Evolutionary conservation across 2,888 invertebrate genomes (phyloP), one percentile per base, ranked within the genome.

Genomic region (Sphinx pinastri): DNA sequence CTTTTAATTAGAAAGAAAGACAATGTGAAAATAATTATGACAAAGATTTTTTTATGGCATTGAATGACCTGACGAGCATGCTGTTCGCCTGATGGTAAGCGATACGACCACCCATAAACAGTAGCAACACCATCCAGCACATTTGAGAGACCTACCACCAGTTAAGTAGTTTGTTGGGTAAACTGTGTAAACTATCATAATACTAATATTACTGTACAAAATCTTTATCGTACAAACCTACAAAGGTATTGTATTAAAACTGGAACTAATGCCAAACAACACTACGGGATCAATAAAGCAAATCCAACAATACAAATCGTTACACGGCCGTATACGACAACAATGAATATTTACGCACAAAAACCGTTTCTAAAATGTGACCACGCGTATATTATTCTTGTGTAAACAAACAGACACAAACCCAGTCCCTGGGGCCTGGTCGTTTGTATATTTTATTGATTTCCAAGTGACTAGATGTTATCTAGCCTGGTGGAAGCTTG

Each of bases 391-490:
- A 63, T 63, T 63, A 63, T 63, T 25, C 63, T 49, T 63, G 3
- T 63, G 49, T 63, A 63, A 63, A 63, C 63, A 63, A 63, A 63
- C 49, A 19, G 13, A 16, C 16, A 49, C 63, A 63, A 63, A 47
- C 49, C 47, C 49, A 47, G 63, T 49, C 63, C 63, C 63, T 47
- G 19, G 63, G 63, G 63, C 5, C 47, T 19, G 19, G 19, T 19
- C 47, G 47, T 63, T 63, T 63, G 52, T 82, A 74, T 82, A 80
- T 83, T 84, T 85, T 87, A 88, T 88, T 88, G 84, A 88, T 86
- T 86, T 79, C 70, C 75, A 82, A 81, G 79, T 84, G 84, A 84
- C 84, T 84, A 82, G 82, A 84, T 84, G 81, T 80, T 85, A 85
- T 83, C 79, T 80, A 81, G 81, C 77, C 16, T 51, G 25, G 47